Evolutionary conservation across 2,797 vertebrate species (phyloP).

Genomic region (Dicrostonyx torquatus): DNA sequence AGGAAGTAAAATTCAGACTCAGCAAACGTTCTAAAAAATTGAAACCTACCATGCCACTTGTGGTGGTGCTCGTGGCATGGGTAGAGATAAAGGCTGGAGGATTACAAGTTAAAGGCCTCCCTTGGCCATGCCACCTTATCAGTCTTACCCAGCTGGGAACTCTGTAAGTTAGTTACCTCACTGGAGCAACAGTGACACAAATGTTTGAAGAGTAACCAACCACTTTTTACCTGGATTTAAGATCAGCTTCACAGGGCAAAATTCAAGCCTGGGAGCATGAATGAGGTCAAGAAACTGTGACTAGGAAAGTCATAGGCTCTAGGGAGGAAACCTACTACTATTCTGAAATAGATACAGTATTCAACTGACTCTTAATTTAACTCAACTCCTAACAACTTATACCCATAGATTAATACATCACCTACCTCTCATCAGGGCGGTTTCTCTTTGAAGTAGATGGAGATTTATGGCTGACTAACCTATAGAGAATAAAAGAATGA

Average conservation of each 20-base stretch:
- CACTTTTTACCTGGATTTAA: neutral
- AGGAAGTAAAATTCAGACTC: neutral
- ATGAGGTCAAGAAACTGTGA: neutral
- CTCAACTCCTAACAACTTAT: neutral
- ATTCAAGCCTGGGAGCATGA: neutral
- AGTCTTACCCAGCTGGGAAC: neutral
- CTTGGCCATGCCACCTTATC: neutral
- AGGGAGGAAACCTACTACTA: too few relatives aligned
- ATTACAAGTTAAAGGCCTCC: neutral
- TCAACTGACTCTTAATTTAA: neutral
- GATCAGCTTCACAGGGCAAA: neutral
- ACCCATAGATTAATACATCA: neutral
- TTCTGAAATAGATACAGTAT: neutral
- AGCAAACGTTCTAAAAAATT: neutral
- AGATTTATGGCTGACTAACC: neutral
- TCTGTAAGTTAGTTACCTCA: neutral
- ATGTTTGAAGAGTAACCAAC: neutral
- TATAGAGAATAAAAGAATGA: neutral
- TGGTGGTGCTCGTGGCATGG: too few relatives aligned
- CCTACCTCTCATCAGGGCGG: neutral
- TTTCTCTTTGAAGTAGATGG: neutral
- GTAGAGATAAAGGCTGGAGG: neutral
- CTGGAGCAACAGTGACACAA: neutral
- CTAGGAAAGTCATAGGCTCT: neutral
- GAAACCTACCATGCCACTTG: neutral